These are phyloP conservation scores for Marmota flaviventris DNA, from an alignment of 2,113 vertebrate genomes.

Conservation along the genomic window DNA sequence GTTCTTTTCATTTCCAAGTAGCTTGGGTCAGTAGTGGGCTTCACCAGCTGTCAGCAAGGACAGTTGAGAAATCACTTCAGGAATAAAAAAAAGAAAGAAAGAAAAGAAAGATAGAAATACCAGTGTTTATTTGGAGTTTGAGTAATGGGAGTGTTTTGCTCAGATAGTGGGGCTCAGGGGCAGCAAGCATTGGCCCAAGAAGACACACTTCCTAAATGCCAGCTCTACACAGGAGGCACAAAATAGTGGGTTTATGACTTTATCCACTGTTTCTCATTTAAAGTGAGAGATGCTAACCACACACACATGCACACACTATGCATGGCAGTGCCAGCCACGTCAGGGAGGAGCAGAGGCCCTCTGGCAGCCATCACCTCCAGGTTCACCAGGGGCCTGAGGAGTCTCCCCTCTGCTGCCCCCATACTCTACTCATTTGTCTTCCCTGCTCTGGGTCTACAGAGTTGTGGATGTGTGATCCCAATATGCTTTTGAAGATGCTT, in stretches of 20 bases:
- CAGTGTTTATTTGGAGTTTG: neutral
- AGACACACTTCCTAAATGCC: neutral
- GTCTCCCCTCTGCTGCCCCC: no score
- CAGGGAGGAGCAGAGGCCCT: no score
- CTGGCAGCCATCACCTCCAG: no score
- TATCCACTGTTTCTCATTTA: neutral
- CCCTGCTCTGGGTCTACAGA: no score
- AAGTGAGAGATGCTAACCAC: neutral
- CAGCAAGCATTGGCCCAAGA: rapidly evolving
- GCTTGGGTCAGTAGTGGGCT: slow-evolving; percentile 79
- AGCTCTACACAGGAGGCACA: neutral
- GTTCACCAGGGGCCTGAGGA: no score
- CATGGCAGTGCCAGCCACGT: no score
- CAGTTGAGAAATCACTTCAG: slow-evolving; percentile 73
- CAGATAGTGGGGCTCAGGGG: neutral
- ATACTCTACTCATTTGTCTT: no score
- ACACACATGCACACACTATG: no score
- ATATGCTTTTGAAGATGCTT: no score
- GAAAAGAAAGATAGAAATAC: neutral
- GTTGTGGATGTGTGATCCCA: no score
- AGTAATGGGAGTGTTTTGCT: neutral
- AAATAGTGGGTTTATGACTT: neutral
- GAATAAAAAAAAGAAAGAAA: slow-evolving; percentile 1
- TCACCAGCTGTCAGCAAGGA: slow-evolving; percentile 81
- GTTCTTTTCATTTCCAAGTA: slow-evolving; percentile 84